A percentile compares a stretch with the other conserved stretches of the same genome.
Evolutionary conservation across 1,140 invertebrate species (phyloP).

Genomic region (Asobara japonica): DNA sequence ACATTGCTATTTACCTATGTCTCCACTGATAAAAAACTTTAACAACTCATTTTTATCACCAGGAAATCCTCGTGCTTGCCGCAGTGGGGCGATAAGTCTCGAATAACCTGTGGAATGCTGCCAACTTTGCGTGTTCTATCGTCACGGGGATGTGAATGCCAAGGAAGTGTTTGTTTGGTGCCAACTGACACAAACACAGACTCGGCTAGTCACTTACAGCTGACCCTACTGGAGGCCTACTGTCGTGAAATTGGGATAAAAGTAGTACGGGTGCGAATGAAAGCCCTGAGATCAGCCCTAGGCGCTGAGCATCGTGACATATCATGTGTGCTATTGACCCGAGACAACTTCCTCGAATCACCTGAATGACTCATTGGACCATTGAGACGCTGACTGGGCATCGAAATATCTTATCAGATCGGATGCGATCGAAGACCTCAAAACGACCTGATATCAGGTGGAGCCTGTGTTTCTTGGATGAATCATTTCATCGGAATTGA

Average conservation of each 20-base stretch:
- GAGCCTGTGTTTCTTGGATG: too few relatives aligned
- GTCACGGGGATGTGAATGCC: constrained; percentile 47
- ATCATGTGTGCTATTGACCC: constrained; percentile 47
- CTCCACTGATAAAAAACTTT: constrained; percentile 19
- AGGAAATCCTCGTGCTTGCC: constrained; percentile 28
- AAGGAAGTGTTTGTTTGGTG: constrained; percentile 51
- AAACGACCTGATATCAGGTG: neutral
- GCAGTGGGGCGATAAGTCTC: constrained; percentile 31
- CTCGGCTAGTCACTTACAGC: constrained; percentile 56
- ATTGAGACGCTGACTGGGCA: constrained; percentile 9
- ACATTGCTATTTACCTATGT: too few relatives aligned
- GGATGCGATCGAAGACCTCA: neutral
- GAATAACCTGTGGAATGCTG: constrained; percentile 54
- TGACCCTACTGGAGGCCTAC: constrained; percentile 54
- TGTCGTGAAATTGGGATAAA: constrained; percentile 56
- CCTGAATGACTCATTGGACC: constrained; percentile 43
- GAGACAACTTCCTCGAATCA: constrained; percentile 42
- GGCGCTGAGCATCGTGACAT: constrained; percentile 47
- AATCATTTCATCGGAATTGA: too few relatives aligned
- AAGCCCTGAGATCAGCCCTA: constrained; percentile 44
- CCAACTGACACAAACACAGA: constrained; percentile 52
- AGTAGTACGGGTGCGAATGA: constrained; percentile 48
- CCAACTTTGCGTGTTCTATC: constrained; percentile 52
- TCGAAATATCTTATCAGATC: constrained; percentile 25
- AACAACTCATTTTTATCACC: constrained; percentile 37